Conservation (phyloP, 2,113 vertebrate genomes). For the Varanus komodoensis region DNA sequence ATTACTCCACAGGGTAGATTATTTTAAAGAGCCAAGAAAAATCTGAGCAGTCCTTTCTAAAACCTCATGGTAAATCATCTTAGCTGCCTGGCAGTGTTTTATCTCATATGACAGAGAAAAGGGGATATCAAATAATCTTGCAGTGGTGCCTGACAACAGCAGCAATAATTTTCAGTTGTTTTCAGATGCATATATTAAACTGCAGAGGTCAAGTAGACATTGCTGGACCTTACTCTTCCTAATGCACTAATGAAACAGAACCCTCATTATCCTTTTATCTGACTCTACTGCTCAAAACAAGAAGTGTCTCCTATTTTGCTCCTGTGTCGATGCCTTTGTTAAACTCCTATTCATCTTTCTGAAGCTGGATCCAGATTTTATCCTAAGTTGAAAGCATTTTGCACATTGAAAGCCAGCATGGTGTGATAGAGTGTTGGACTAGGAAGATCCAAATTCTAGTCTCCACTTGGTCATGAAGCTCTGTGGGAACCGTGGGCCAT, state of each 20-base stretch:
- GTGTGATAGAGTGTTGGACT: too few species aligned
- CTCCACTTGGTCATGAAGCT: too few species aligned
- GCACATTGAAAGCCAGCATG: too few species aligned
- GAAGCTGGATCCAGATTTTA: not conserved
- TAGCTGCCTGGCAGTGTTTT: constrained; percentile 19
- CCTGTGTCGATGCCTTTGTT: too few species aligned
- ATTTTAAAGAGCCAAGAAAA: constrained; percentile 37
- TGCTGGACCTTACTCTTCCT: not conserved
- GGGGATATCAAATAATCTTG: constrained; percentile 33
- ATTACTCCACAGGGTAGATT: constrained; percentile 44
- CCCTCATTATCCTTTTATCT: not conserved
- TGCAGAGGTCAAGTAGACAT: not conserved
- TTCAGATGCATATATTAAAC: not conserved
- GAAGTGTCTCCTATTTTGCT: not conserved
- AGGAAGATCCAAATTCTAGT: too few species aligned
- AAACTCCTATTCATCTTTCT: not conserved
- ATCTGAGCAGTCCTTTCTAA: constrained; percentile 40
- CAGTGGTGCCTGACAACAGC: not conserved
- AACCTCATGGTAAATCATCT: constrained; percentile 44
- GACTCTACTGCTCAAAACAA: not conserved
- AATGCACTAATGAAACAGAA: not conserved
- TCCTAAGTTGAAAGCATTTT: too few species aligned
- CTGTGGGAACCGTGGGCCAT: too few species aligned
- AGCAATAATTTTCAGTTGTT: not conserved
- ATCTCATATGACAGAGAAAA: constrained; percentile 40